These are phyloP conservation scores for Cylindroiulus punctatus DNA, from an alignment of 2,888 invertebrate species.

Conservation along the genomic window DNA sequence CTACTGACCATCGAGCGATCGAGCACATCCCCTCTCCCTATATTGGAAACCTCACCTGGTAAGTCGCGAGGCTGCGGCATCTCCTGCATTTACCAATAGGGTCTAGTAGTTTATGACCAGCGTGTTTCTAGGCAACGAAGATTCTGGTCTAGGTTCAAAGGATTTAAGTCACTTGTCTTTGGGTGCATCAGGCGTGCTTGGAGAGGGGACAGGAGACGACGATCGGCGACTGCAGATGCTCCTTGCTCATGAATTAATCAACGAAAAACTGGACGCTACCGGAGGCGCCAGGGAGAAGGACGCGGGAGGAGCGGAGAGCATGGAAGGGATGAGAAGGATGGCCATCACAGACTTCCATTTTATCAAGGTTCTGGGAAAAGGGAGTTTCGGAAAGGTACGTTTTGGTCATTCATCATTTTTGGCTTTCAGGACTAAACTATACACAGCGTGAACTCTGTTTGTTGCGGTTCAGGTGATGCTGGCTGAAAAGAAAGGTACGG, in stretches of 20 bases:
- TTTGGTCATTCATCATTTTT: neutral
- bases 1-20: slow-evolving; percentile 59
- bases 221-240: slow-evolving; percentile 62
- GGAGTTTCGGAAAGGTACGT: too few species aligned
- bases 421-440: neutral
- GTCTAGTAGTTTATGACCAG: neutral
- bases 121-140: slow-evolving; percentile 50
- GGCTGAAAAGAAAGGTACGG: slow-evolving; percentile 91
- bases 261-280: slow-evolving; percentile 67
- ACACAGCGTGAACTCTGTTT: neutral
- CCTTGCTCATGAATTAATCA: slow-evolving; percentile 66
- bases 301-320: slow-evolving; percentile 62
- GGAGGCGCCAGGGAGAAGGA: slow-evolving; percentile 31
- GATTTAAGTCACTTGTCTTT: slow-evolving; percentile 53
- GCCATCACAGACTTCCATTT: slow-evolving; percentile 91
- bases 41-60: slow-evolving; percentile 57
- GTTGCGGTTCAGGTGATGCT: slow-evolving; percentile 81
- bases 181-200: neutral
- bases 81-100: neutral
- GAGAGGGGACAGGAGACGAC: slow-evolving; percentile 50
- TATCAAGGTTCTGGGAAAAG: slow-evolving; percentile 98
- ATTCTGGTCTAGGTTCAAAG: slow-evolving; percentile 22
- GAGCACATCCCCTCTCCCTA: slow-evolving; percentile 64
- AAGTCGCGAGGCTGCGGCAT: neutral
- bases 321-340: slow-evolving; percentile 69